Percentiles rank a stretch among this genome's conserved stretches.
Evolutionary conservation across 2,797 vertebrate species (phyloP).

Genomic region (Amniataba percoides): DNA sequence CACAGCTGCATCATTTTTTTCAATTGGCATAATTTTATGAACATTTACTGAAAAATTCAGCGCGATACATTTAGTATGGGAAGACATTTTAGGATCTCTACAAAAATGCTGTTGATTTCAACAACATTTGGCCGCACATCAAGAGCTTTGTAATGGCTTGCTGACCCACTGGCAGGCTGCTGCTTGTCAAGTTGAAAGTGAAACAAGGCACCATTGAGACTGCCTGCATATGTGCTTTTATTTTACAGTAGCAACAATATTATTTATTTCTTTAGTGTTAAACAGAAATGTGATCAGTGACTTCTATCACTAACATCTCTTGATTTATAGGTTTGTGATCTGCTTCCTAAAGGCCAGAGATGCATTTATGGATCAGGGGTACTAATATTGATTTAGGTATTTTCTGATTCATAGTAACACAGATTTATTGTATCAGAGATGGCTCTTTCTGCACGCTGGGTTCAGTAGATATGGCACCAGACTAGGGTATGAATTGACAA

Average conservation of each 20-base stretch:
- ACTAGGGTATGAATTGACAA: neutral
- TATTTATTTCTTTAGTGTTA: neutral
- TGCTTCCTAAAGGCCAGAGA: conserved; percentile 23
- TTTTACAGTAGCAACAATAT: neutral
- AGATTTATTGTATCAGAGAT: neutral
- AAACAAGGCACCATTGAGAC: conserved; percentile 6
- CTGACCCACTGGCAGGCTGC: conserved; percentile 12
- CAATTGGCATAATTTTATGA: neutral
- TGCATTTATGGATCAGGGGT: neutral
- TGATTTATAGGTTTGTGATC: conserved; percentile 12
- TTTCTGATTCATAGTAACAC: neutral
- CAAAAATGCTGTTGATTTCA: neutral
- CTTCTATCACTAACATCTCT: neutral
- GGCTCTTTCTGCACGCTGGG: neutral
- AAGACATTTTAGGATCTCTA: neutral
- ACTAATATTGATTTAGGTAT: neutral
- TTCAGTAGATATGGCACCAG: neutral
- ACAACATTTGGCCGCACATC: neutral
- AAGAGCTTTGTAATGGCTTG: neutral
- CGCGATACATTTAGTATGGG: neutral
- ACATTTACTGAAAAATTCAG: neutral
- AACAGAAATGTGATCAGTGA: conserved; percentile 22
- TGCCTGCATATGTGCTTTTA: neutral
- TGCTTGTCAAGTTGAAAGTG: neutral
- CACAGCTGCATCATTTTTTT: neutral